These are phyloP conservation scores for Paramuricea clavata DNA, from an alignment of 92 coral and sea anemone genomes.

Conservation along the genomic window DNA sequence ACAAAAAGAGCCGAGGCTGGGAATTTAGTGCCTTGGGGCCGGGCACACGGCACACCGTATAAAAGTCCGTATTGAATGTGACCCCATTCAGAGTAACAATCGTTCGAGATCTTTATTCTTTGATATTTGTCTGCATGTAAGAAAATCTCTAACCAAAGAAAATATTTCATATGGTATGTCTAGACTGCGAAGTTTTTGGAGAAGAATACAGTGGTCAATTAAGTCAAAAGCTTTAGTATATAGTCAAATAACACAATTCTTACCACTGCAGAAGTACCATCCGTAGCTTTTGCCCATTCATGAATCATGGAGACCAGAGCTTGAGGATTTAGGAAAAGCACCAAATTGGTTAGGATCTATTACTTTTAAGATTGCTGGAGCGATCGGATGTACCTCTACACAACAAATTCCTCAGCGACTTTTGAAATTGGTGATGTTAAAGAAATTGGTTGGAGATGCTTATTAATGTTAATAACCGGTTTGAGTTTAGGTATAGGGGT, in stretches of 20 bases:
- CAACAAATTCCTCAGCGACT: no score
- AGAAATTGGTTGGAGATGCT: no score
- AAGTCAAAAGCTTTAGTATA: background rate
- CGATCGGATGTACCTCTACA: no score
- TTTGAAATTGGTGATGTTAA: no score
- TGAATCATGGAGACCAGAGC: background rate
- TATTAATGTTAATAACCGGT: no score
- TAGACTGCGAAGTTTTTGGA: background rate
- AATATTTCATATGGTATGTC: background rate
- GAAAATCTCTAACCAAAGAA: background rate
- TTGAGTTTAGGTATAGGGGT: no score
- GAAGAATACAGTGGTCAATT: background rate
- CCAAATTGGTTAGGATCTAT: constrained; percentile 1
- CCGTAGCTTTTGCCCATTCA: constrained; percentile 13
- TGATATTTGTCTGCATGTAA: background rate
- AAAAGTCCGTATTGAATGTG: no score
- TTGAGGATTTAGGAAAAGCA: background rate
- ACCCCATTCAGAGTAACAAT: no score
- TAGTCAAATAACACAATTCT: background rate
- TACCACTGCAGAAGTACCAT: constrained; percentile 1
- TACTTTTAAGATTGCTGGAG: no score
- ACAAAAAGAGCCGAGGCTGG: background rate
- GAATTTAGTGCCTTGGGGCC: background rate
- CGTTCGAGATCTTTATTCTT: no score
- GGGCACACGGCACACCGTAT: no score